These are phyloP conservation scores for Varanus salvator DNA, from an alignment of 2,113 vertebrate species.

Conservation along the genomic window DNA sequence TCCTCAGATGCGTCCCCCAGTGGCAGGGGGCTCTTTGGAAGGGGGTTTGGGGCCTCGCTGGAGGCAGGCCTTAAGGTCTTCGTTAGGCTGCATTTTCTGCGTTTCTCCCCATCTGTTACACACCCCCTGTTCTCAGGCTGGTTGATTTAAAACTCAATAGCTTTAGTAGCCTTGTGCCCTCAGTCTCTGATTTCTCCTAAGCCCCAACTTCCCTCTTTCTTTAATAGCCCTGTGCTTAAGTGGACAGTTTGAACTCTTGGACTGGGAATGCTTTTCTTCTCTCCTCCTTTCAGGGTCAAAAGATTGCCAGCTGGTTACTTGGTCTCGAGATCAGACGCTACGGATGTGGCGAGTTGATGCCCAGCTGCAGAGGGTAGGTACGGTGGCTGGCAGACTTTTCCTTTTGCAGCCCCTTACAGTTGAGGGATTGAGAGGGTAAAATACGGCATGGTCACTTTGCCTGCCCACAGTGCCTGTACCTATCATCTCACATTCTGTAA, in stretches of 20 bases:
- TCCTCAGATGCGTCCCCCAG: too few species aligned
- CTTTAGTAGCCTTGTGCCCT: too few species aligned
- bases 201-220: background rate
- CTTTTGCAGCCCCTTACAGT: background rate
- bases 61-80: too few species aligned
- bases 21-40: too few species aligned
- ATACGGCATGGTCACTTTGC: background rate
- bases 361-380: constrained; percentile 92
- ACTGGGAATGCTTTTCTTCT: constrained; percentile 38
- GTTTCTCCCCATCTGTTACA: too few species aligned
- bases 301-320: constrained; percentile 95
- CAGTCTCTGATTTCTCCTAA: background rate
- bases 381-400: rapidly evolving
- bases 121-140: too few species aligned
- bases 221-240: background rate
- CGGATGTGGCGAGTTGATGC: constrained; percentile 96
- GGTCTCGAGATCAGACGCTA: constrained; percentile 97
- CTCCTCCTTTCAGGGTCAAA: constrained; percentile 84
- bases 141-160: too few species aligned
- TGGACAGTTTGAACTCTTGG: background rate
- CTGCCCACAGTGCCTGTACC: background rate
- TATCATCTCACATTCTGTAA: too few species aligned
- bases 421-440: background rate
- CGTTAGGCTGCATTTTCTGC: too few species aligned
- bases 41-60: too few species aligned